Percentiles rank a stretch among this genome's conserved stretches.
phyloP scores from a whole-genome alignment of 2,888 invertebrate genomes.

The Acleris cristana region DNA sequence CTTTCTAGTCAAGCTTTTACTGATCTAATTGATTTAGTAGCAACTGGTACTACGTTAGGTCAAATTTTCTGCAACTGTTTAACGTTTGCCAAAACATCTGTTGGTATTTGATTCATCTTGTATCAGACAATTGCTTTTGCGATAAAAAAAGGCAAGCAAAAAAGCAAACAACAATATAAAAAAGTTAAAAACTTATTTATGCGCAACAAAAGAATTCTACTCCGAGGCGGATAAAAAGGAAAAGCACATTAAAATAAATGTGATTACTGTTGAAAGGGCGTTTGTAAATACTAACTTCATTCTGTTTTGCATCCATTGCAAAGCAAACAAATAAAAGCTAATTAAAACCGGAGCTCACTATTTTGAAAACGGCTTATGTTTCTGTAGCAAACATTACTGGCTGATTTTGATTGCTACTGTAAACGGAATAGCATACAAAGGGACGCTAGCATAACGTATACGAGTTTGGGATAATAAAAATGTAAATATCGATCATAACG shows the following conservation, averaged over 20 bases:
- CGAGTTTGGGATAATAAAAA: slow-evolving; percentile 63
- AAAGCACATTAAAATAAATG: neutral
- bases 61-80: no score
- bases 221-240: neutral
- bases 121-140: neutral
- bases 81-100: no score
- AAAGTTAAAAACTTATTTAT: neutral
- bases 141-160: neutral
- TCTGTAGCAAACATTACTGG: slow-evolving; percentile 1
- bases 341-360: slow-evolving; percentile 17
- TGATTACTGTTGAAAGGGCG: no score
- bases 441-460: slow-evolving; percentile 52
- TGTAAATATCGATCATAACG: slow-evolving; percentile 70
- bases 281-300: slow-evolving; percentile 5
- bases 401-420: slow-evolving; percentile 18
- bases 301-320: slow-evolving; percentile 4
- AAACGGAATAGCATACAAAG: slow-evolving; percentile 41
- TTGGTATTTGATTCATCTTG: no score
- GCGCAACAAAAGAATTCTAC: neutral
- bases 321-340: slow-evolving; percentile 17
- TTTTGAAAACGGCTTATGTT: slow-evolving; percentile 12
- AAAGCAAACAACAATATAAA: slow-evolving; percentile 6
- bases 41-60: neutral
- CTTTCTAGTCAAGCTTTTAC: neutral
- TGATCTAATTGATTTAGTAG: neutral